Conservation (phyloP, 2,888 invertebrate genomes). For the Platypus cylindrus region DNA sequence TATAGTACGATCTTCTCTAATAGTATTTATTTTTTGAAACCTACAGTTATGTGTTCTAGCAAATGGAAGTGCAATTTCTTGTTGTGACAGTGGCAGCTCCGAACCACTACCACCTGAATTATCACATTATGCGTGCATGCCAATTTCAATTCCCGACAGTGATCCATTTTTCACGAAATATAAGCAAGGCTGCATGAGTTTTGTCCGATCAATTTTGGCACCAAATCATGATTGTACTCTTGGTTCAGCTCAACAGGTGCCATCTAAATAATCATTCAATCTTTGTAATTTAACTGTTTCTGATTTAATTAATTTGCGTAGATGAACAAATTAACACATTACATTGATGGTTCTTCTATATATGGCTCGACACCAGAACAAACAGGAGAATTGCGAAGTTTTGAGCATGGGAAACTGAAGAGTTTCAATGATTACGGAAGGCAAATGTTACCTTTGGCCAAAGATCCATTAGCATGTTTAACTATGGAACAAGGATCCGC, state of each 20-base stretch:
- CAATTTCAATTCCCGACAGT: constrained; percentile 44
- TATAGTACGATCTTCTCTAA: constrained; percentile 38
- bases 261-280: background rate
- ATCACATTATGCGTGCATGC: constrained; percentile 56
- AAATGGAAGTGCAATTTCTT: constrained; percentile 57
- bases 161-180: constrained; percentile 49
- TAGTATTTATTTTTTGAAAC: background rate
- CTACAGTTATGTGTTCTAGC: constrained; percentile 35
- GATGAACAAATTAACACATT: constrained; percentile 68
- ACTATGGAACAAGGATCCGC: constrained; percentile 46
- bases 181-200: constrained; percentile 54
- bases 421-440: constrained; percentile 54
- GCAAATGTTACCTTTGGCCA: constrained; percentile 50
- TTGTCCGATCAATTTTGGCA: constrained; percentile 55
- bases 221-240: constrained; percentile 54
- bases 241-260: constrained; percentile 57
- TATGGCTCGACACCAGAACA: constrained; percentile 56
- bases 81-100: constrained; percentile 52
- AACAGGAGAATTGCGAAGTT: constrained; percentile 43
- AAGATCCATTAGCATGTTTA: constrained; percentile 50
- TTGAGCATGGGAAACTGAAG: constrained; percentile 48
- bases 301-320: constrained; percentile 27
- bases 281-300: background rate
- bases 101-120: constrained; percentile 37
- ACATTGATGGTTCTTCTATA: constrained; percentile 57